A percentile compares a stretch with the other conserved stretches of the same genome.
Evolutionary conservation across 2,797 vertebrate genomes (phyloP).

Genomic region (Enteromius afrohamiltoni): DNA sequence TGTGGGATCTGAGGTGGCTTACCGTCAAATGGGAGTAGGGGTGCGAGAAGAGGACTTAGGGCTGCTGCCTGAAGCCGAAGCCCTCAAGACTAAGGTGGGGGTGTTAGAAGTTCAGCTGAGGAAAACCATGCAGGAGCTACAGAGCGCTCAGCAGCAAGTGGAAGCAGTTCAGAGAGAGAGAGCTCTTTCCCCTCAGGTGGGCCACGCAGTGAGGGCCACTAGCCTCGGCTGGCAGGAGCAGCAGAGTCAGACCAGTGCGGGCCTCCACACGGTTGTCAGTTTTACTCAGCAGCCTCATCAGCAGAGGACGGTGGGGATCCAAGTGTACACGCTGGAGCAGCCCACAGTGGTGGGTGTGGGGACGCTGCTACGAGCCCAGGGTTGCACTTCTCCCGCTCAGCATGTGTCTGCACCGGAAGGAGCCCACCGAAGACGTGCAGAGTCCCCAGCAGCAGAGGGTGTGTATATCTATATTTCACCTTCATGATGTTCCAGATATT

Average conservation of each 20-base stretch:
- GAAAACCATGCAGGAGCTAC: conserved; percentile 81
- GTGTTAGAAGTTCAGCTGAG: conserved; percentile 84
- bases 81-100: conserved; percentile 80
- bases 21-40: conserved; percentile 79
- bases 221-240: conserved; percentile 76
- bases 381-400: conserved; percentile 68
- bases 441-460: conserved; percentile 62
- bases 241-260: conserved; percentile 58
- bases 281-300: conserved; percentile 76
- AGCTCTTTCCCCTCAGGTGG: conserved; percentile 62
- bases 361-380: conserved; percentile 72
- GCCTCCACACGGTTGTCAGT: conserved; percentile 78
- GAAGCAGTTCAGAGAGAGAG: conserved; percentile 61
- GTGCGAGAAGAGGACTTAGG: conserved; percentile 86
- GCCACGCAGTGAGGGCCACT: conserved; percentile 75
- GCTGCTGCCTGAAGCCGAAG: conserved; percentile 75
- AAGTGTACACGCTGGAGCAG: conserved; percentile 83
- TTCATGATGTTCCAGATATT: background rate
- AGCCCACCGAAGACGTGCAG: conserved; percentile 62
- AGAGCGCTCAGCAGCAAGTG: conserved; percentile 74
- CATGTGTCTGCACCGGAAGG: conserved; percentile 56
- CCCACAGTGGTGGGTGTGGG: conserved; percentile 78
- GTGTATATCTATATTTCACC: background rate
- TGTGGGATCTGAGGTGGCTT: conserved; percentile 73
- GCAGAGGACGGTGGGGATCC: conserved; percentile 82